A percentile compares a stretch with the other conserved stretches of the same genome.
These are phyloP conservation scores for Meloidogyne chitwoodi DNA, from an alignment of 1,140 invertebrate genomes.

Conservation along the genomic window DNA sequence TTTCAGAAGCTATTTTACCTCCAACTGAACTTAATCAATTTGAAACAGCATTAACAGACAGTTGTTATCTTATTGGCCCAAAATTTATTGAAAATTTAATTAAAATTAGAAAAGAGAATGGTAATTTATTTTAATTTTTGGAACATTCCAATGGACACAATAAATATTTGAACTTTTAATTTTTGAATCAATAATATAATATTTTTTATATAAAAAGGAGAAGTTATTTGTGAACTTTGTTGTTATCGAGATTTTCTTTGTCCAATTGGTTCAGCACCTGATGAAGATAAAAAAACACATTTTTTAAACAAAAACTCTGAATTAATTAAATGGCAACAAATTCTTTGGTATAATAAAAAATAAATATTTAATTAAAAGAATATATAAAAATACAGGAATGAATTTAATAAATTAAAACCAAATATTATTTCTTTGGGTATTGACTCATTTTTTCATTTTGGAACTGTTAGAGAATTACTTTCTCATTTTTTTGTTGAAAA, in stretches of 20 bases:
- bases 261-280: constrained; percentile 4
- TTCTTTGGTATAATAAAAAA: neutral
- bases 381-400: neutral
- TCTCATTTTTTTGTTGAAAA: neutral
- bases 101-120: neutral
- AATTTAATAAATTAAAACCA: neutral
- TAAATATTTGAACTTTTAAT: too few species aligned
- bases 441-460: constrained; percentile 17
- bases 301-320: neutral
- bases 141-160: too few species aligned
- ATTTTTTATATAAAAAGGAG: neutral
- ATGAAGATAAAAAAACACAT: neutral
- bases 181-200: too few species aligned
- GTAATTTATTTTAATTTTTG: neutral
- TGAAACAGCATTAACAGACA: constrained; percentile 13
- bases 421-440: constrained; percentile 1
- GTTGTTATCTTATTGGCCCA: constrained; percentile 8
- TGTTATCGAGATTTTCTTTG: constrained; percentile 21
- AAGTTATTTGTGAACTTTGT: constrained; percentile 10
- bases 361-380: neutral
- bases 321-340: constrained; percentile 8
- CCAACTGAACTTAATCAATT: neutral
- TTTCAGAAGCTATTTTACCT: neutral
- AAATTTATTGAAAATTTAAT: neutral
- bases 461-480: constrained; percentile 9